phyloP scores from a whole-genome alignment of 2,888 invertebrate genomes.

The Andrena bicolor region DNA sequence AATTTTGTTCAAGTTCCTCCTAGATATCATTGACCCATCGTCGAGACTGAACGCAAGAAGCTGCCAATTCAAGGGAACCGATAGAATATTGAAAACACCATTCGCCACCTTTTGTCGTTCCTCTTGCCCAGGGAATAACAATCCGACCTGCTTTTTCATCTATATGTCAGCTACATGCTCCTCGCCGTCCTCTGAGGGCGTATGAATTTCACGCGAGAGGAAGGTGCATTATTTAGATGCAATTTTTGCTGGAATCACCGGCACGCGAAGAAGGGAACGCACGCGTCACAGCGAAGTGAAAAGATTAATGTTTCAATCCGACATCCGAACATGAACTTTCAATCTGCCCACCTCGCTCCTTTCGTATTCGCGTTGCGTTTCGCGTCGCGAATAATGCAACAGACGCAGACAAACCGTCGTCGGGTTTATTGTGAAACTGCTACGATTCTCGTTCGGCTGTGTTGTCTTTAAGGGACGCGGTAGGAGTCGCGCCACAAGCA shows the following conservation, averaged over 20 bases:
- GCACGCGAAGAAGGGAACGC: conserved; percentile 27
- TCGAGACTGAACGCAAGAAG: neutral
- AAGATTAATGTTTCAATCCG: conserved; percentile 60
- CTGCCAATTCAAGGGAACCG: conserved; percentile 11
- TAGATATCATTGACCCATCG: neutral
- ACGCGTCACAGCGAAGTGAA: conserved; percentile 25
- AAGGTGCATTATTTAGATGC: conserved; percentile 67
- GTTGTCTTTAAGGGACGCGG: neutral
- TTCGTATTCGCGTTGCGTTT: conserved; percentile 18
- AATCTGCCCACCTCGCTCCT: conserved; percentile 42
- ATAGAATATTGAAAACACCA: conserved; percentile 3
- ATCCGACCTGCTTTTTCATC: conserved; percentile 53
- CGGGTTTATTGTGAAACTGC: conserved; percentile 23
- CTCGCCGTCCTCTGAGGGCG: neutral
- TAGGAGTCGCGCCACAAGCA: too few relatives aligned
- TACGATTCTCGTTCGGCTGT: neutral
- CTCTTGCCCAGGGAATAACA: conserved; percentile 14
- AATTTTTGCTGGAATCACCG: conserved; percentile 61
- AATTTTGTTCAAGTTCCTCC: too few relatives aligned
- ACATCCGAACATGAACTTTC: conserved; percentile 50
- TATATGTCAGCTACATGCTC: conserved; percentile 29
- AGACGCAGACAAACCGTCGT: conserved; percentile 28
- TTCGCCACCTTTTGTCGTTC: conserved; percentile 2
- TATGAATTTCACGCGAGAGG: conserved; percentile 50
- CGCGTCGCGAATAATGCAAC: conserved; percentile 40